Evolutionary conservation across 2,797 vertebrate genomes (phyloP).

Genomic region (Meda fulgida): DNA sequence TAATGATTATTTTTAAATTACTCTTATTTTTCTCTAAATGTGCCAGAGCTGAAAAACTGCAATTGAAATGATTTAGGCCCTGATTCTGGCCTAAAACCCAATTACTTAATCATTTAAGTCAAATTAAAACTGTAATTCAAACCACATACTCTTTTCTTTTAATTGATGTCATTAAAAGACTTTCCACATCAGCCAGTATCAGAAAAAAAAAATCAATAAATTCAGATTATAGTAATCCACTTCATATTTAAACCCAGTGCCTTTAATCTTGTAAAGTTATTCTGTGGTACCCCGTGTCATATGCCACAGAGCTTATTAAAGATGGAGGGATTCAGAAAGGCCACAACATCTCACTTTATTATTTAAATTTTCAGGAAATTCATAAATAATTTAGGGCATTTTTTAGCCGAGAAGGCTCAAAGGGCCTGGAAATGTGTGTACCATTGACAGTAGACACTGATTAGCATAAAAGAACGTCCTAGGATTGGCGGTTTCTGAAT

Average conservation of each 20-base stretch:
- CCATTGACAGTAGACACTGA: conserved; percentile 1
- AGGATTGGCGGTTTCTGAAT: neutral
- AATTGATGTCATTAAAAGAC: conserved; percentile 68
- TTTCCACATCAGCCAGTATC: conserved; percentile 59
- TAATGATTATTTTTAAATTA: neutral
- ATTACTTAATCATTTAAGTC: conserved; percentile 48
- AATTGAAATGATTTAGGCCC: conserved; percentile 15
- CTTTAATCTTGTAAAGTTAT: conserved; percentile 66
- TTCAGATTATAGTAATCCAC: conserved; percentile 71
- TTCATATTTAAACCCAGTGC: conserved; percentile 66
- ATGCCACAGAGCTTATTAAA: conserved; percentile 54
- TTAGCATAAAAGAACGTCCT: neutral
- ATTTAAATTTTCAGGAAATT: conserved; percentile 15
- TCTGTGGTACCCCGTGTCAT: conserved; percentile 61
- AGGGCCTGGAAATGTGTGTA: conserved; percentile 6
- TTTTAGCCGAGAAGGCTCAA: conserved; percentile 4
- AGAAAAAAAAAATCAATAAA: conserved; percentile 66
- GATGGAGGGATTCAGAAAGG: conserved; percentile 27
- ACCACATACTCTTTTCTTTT: conserved; percentile 27
- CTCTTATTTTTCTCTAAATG: neutral
- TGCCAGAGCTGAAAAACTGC: conserved; percentile 19
- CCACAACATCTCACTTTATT: conserved; percentile 37
- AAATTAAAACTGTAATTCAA: conserved; percentile 61
- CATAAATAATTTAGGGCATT: conserved; percentile 27
- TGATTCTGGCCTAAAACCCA: conserved; percentile 11